Conservation (phyloP, 2,113 vertebrate species). For the Mesocricetus auratus region DNA sequence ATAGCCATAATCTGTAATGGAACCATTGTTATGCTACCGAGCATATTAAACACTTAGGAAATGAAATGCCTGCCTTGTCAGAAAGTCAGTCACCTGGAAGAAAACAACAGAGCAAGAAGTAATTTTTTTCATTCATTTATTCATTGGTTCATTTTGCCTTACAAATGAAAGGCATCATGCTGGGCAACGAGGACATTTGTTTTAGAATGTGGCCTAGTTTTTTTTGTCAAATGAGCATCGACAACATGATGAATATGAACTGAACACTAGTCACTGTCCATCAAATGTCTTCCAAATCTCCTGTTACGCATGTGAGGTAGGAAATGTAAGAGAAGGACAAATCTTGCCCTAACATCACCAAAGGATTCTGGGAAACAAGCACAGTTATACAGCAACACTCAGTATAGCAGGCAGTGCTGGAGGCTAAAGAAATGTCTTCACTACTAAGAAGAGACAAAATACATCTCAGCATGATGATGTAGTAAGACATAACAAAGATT, state of each 20-base stretch:
- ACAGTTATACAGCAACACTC: background rate
- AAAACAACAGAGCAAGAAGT: background rate
- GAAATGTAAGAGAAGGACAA: background rate
- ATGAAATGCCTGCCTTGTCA: background rate
- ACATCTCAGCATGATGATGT: background rate
- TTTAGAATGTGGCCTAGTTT: background rate
- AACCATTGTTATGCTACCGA: background rate
- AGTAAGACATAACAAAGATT: background rate
- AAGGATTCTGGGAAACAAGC: background rate
- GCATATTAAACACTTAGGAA: background rate
- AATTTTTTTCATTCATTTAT: slow-evolving; percentile 45
- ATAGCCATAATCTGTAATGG: background rate
- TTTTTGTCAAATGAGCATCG: background rate
- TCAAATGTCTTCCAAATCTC: background rate
- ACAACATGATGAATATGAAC: background rate
- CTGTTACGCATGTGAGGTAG: background rate
- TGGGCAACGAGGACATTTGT: background rate
- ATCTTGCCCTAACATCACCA: background rate
- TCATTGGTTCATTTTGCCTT: background rate
- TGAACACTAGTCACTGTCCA: background rate
- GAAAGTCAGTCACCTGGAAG: slow-evolving; percentile 12
- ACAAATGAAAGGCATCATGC: background rate
- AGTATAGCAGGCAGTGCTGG: background rate
- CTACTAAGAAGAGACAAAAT: background rate
- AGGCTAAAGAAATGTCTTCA: background rate